These are phyloP conservation scores for Odontomachus brunneus DNA, from an alignment of 1,140 invertebrate species.

Conservation along the genomic window DNA sequence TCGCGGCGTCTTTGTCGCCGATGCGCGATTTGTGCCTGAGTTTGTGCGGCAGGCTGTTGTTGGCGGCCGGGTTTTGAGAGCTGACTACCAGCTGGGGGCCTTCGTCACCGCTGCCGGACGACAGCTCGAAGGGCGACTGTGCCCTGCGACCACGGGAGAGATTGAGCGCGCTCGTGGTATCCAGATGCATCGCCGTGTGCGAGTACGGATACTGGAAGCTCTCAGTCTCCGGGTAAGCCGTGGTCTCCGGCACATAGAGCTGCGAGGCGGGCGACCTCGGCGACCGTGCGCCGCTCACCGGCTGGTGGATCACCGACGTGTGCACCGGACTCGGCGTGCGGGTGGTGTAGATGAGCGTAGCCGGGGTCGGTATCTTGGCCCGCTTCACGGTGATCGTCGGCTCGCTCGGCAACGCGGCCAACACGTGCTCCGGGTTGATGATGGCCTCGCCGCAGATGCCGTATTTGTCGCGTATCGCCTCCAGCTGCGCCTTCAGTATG, in stretches of 20 bases:
- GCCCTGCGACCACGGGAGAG: slow-evolving; percentile 86
- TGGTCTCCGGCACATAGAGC: slow-evolving; percentile 79
- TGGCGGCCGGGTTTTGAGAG: slow-evolving; percentile 76
- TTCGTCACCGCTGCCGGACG: slow-evolving; percentile 91
- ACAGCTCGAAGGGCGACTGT: slow-evolving; percentile 89
- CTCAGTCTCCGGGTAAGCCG: slow-evolving; percentile 80
- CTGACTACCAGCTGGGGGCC: slow-evolving; percentile 82
- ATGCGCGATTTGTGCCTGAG: slow-evolving; percentile 96
- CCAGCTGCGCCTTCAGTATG: slow-evolving; percentile 95
- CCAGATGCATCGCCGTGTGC: slow-evolving; percentile 85
- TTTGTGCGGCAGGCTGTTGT: slow-evolving; percentile 93
- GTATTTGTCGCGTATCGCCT: slow-evolving; percentile 96
- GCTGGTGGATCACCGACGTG: slow-evolving; percentile 89
- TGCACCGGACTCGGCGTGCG: slow-evolving; percentile 88
- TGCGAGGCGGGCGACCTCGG: slow-evolving; percentile 81
- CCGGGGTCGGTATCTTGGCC: slow-evolving; percentile 88
- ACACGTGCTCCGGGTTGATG: slow-evolving; percentile 94
- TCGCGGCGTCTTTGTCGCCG: slow-evolving; percentile 94
- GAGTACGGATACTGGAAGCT: slow-evolving; percentile 85
- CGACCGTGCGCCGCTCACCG: slow-evolving; percentile 82
- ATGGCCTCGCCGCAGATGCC: slow-evolving; percentile 94
- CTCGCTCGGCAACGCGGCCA: slow-evolving; percentile 93
- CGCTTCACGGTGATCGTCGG: slow-evolving; percentile 93
- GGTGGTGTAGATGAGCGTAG: slow-evolving; percentile 86
- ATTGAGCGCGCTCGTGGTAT: slow-evolving; percentile 88